Percentiles rank a stretch among this genome's conserved stretches.
These are phyloP conservation scores for Tor tambroides DNA, from an alignment of 2,113 vertebrate genomes.

Conservation along the genomic window DNA sequence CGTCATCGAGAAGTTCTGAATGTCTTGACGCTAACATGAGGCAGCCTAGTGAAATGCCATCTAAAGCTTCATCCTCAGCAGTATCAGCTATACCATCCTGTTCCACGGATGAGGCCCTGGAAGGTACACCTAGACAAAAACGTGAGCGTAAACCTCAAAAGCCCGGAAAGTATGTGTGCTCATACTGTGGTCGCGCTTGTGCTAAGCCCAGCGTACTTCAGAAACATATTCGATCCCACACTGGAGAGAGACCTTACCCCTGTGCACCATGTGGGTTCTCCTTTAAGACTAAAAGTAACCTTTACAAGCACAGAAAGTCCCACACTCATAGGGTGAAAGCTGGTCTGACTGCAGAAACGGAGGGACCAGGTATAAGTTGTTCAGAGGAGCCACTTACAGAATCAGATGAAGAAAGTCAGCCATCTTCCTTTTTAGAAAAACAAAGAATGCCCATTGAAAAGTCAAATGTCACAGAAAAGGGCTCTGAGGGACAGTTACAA, in stretches of 20 bases:
- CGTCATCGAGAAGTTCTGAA: conserved; percentile 54
- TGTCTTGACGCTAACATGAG: conserved; percentile 66
- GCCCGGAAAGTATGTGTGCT: conserved; percentile 95
- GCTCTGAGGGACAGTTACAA: conserved; percentile 66
- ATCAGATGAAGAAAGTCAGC: conserved; percentile 87
- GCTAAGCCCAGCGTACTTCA: conserved; percentile 98
- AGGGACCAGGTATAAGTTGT: conserved; percentile 75
- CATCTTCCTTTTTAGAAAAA: conserved; percentile 74
- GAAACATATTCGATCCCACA: conserved; percentile 96
- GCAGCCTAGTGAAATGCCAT: conserved; percentile 79
- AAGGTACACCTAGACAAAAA: conserved; percentile 80
- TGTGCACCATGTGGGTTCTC: conserved; percentile 95
- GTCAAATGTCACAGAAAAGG: conserved; percentile 72
- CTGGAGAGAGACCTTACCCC: conserved; percentile 93
- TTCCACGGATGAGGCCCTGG: conserved; percentile 78
- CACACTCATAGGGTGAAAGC: conserved; percentile 95
- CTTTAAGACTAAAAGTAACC: conserved; percentile 97
- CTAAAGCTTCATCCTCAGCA: conserved; percentile 68
- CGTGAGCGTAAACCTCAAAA: conserved; percentile 93
- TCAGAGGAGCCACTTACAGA: conserved; percentile 86
- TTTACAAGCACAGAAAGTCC: conserved; percentile 96
- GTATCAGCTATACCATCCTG: conserved; percentile 59
- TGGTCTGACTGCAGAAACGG: conserved; percentile 81
- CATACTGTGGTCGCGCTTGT: conserved; percentile 92
- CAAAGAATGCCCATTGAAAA: conserved; percentile 73